Base-by-base conservation (phyloP, 2,888 invertebrate genomes). In the Pantelozetes paolii region DNA sequence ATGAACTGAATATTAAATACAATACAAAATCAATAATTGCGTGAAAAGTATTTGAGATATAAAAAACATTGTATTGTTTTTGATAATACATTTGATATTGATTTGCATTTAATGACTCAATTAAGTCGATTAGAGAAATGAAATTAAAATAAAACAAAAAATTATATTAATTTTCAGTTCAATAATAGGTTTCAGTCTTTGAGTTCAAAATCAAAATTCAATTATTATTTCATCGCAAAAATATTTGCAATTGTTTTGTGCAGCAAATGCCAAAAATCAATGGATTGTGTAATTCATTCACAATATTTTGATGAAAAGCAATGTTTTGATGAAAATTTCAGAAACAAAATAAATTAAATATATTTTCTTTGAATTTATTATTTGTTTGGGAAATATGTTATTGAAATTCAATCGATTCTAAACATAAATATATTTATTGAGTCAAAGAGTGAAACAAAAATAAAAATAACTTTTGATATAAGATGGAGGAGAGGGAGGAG, bases 81-180 rank as follows among this genome's bases (percentile, higher is more conserved):
- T 57, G 28, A 57, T 20, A 57, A 57, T 57, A 26, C 8, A 20
- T 28, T 57, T 57, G 11, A 28, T 26, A 57, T 57, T 57, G 57
- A 57, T 57, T 57, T 28, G 57, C 26, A 26, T 28, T 57, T 57
- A 57, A 57, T 57, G 57, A 28, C 30, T 57, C 30, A 57, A 57
- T 57, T 57, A 28, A 26, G 15, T 6, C 15, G 28, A 57, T 57
- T 57, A 28, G 28, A 15, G 18, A 20, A 57, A 11, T 18, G 45
- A 45, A n/a, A n/a, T 8, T 36, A 11, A 36, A 36, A 5, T 36
- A 11, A 36, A 36, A 36, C 11, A 11, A 36, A 36, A 36, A 8
- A 8, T 36, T 36, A 36, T 36, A 11, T 11, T 36, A 11, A 8
- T 8, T 36, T 36, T 36, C 36, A 11, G 11, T 36, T 36, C 36